Evolutionary conservation across 2,797 vertebrate genomes (phyloP).

Genomic region (Megalops cyprinoides): DNA sequence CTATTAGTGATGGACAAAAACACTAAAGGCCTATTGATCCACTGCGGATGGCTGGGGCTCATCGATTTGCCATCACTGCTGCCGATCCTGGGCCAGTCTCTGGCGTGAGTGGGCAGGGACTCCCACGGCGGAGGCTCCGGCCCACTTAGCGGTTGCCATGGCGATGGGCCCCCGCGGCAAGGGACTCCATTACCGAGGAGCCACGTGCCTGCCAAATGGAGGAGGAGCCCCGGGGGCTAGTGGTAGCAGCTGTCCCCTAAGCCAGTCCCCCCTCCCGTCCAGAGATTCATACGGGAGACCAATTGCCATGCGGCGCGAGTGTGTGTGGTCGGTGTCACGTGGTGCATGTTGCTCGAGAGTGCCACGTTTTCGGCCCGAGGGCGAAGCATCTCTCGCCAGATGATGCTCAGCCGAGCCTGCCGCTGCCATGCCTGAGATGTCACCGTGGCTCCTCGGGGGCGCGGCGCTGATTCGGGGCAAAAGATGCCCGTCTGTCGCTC

Average conservation of each 20-base stretch:
- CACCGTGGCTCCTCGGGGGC: not conserved
- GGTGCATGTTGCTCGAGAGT: not conserved
- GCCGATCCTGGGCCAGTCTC: not conserved
- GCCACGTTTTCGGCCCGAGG: not conserved
- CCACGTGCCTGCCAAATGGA: not conserved
- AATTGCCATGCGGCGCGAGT: not conserved
- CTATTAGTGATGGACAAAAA: not conserved
- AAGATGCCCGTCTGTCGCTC: not conserved
- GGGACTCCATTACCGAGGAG: constrained; percentile 5
- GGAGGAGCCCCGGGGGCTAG: not conserved
- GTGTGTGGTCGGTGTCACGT: too few relatives aligned
- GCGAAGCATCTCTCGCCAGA: not conserved
- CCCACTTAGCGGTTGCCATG: constrained; percentile 11
- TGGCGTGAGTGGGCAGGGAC: not conserved
- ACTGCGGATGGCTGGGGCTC: not conserved
- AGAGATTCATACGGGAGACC: not conserved
- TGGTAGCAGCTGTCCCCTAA: not conserved
- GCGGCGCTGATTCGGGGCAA: not conserved
- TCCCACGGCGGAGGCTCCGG: not conserved
- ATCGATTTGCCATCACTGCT: constrained; percentile 3
- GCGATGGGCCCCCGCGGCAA: not conserved
- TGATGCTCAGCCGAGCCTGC: not conserved
- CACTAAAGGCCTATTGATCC: not conserved
- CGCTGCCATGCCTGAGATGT: not conserved
- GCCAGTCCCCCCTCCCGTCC: not conserved